Evolutionary conservation across 2,113 vertebrate species (phyloP).

Genomic region (Rhizomys pruinosus): DNA sequence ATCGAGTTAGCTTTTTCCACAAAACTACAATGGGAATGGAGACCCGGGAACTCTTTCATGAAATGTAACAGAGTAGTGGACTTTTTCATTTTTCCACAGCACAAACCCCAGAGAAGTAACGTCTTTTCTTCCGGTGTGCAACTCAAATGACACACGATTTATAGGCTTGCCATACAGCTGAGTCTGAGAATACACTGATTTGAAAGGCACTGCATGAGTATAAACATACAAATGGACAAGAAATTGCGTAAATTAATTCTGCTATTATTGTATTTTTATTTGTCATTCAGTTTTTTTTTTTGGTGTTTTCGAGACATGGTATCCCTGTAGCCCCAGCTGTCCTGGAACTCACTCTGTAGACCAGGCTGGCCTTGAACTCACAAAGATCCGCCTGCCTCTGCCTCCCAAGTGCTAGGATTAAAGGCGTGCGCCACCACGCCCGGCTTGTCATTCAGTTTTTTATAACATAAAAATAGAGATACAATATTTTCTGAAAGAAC

Average conservation of each 20-base stretch:
- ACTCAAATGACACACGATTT: background rate
- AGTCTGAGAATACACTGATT: constrained; percentile 21
- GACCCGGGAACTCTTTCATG: constrained; percentile 49
- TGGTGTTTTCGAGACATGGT: too few relatives aligned
- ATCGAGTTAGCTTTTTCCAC: constrained; percentile 59
- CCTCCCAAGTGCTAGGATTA: too few relatives aligned
- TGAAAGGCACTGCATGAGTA: constrained; percentile 45
- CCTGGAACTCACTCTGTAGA: too few relatives aligned
- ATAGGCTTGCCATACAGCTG: background rate
- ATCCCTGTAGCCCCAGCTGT: too few relatives aligned
- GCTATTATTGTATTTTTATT: constrained; percentile 39
- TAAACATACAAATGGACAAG: background rate
- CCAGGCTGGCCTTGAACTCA: too few relatives aligned
- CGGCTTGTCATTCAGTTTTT: too few relatives aligned
- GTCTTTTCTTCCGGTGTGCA: constrained; percentile 16
- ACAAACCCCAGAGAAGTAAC: constrained; percentile 10
- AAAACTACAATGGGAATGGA: constrained; percentile 41
- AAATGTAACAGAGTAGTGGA: constrained; percentile 50
- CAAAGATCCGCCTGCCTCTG: too few relatives aligned
- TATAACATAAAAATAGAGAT: constrained; percentile 16
- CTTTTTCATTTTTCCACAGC: constrained; percentile 48
- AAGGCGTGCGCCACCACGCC: too few relatives aligned
- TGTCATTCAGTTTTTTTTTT: too few relatives aligned
- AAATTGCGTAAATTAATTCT: constrained; percentile 1
- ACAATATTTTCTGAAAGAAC: constrained; percentile 29